Evolutionary conservation across 2,888 invertebrate species (phyloP).

Genomic region (Emmelina monodactyla): DNA sequence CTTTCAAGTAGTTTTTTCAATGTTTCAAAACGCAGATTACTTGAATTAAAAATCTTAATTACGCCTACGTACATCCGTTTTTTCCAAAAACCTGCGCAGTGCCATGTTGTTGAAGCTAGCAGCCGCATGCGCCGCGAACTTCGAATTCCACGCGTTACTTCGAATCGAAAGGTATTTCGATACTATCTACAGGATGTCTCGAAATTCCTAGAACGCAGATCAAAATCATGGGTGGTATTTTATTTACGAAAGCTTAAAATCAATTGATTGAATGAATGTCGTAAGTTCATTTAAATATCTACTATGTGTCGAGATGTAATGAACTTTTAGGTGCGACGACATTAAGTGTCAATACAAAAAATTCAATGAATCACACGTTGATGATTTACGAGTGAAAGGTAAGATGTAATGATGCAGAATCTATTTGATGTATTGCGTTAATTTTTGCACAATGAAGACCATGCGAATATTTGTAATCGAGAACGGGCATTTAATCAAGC

Average conservation of each 20-base stretch:
- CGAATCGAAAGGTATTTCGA: too few species aligned
- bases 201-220: neutral
- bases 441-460: too few species aligned
- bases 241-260: neutral
- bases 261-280: neutral
- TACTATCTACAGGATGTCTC: neutral
- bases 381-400: slow-evolving; percentile 44
- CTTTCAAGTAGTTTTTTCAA: too few species aligned
- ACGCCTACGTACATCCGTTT: too few species aligned
- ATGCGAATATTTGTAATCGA: too few species aligned
- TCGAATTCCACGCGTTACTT: neutral
- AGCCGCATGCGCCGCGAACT: too few species aligned
- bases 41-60: too few species aligned
- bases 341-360: slow-evolving; percentile 52
- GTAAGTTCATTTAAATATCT: neutral
- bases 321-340: slow-evolving; percentile 35
- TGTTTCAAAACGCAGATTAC: too few species aligned
- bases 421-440: too few species aligned
- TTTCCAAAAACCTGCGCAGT: too few species aligned
- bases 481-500: too few species aligned
- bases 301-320: slow-evolving; percentile 33
- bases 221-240: slow-evolving; percentile 1
- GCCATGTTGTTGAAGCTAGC: too few species aligned
- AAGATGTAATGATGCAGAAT: slow-evolving; percentile 40
- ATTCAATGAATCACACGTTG: slow-evolving; percentile 45